Conservation (phyloP, 2,113 vertebrate species). For the Petaurus breviceps region DNA sequence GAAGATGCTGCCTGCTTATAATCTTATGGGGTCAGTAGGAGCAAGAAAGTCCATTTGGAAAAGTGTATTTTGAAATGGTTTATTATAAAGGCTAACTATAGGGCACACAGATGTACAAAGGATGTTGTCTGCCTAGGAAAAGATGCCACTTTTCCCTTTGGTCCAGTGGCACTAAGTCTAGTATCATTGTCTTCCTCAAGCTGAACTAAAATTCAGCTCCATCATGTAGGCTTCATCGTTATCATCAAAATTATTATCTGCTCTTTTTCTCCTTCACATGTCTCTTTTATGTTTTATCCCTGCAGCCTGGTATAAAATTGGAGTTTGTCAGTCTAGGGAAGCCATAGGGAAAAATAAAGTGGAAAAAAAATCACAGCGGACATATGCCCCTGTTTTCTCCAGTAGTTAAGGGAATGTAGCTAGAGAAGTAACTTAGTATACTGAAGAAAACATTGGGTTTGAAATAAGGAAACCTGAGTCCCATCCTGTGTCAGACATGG, state of each 20-base stretch:
- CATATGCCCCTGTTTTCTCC: neutral
- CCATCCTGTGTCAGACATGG: neutral
- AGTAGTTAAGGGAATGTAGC: neutral
- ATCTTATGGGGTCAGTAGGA: constrained; percentile 40
- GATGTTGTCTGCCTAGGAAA: constrained; percentile 58
- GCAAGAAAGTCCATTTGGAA: constrained; percentile 57
- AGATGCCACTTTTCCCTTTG: constrained; percentile 49
- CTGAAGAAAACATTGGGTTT: neutral
- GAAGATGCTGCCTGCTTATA: constrained; percentile 9
- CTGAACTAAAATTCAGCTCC: neutral
- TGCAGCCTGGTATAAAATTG: constrained; percentile 29
- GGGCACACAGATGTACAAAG: constrained; percentile 58
- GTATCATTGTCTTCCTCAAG: neutral
- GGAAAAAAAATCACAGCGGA: constrained; percentile 2
- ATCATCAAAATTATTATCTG: constrained; percentile 27
- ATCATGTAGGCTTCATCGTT: neutral
- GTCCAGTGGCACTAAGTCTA: constrained; percentile 2
- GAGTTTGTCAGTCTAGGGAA: neutral
- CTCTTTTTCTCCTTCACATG: constrained; percentile 49
- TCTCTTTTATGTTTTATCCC: constrained; percentile 50
- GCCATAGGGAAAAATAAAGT: neutral
- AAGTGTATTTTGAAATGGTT: constrained; percentile 54
- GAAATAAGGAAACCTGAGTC: neutral
- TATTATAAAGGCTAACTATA: constrained; percentile 55
- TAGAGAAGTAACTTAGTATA: neutral